Base-by-base conservation (phyloP, 2,888 invertebrate species). In the Catonia carolina region DNA sequence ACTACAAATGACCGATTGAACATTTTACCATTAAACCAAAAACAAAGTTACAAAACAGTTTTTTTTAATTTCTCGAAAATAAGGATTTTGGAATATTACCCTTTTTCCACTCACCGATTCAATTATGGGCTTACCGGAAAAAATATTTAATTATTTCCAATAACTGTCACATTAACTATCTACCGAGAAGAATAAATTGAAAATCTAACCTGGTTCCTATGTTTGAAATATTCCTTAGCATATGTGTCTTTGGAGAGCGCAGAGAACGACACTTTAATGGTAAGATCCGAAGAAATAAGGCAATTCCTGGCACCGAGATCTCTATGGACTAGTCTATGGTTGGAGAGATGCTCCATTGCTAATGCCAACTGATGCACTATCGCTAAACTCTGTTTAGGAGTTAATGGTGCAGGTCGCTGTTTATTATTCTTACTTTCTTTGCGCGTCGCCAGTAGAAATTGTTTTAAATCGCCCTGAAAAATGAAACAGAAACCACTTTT, bases 281-380 rank as follows among this genome's bases (percentile, higher is more conserved):
- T 80, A 27, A 95, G 78, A 63, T 82, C 82, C 17, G 89, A 86
- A 0, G 90, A 85, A 58, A 96, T 85, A 58, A 95, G 77, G 70
- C 96, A 90, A 74, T 96, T 96, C 14, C 96, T 81, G 0, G 94
- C 86, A 1, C 95, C 92, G 65, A 97, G 79, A 74, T 97, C 96
- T 68, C 85, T 84, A 73, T 95, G 95, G n/a, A 90, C 85, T 66
- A 86, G 78, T 42, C 94, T 77, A 65, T 82, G 74, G 67, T 86
- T 76, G 65, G 89, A 79, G 55, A 91, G 73, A 64, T 88, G 83
- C 69, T 90, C 89, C 81, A 91, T 82, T 27, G 85, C 96, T 2
- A 82, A 76, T 0, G 90, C 89, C 27, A 94, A 80, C 69, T 95
- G 89, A 59, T 82, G 79, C 1, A 83, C 81, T 1, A 89, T 73